Base-by-base conservation (phyloP, 2,888 invertebrate species). In the Myopa tessellatipennis region DNA sequence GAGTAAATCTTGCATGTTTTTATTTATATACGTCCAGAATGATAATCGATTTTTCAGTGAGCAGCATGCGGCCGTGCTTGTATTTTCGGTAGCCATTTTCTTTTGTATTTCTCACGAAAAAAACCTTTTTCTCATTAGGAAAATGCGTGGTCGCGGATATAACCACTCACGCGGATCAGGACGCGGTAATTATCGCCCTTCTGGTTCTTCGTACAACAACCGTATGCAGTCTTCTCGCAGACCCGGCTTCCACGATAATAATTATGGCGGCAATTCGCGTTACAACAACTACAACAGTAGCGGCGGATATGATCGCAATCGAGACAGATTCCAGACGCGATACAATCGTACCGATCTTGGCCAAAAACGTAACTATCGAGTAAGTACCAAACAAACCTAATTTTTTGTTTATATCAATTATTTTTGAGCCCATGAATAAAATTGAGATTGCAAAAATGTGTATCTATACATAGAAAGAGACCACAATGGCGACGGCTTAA, bases 351-450 rank as follows among this genome's bases (percentile, higher is more conserved):
- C 83, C 79, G 85, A 86, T 68, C 81, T 85, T 18, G 77, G 81
- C n/a, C 86, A 87, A 68, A 89, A 89, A 80, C 85, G 89, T 40
- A 85, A 84, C 72, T 88, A 89, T 77, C 82, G 85, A 80, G 89
- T 89, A 81, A 87, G 86, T 84, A 73, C 45, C 10, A 45, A 45
- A 45, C 6, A 45, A 10, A 4, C 3, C n/a, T 4, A 55, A 55
- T 14, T 55, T 55, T 55, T 14, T n/a, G 10, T n/a, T 55, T 55
- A 10, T 55, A 55, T 14, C 16, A 16, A 8, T 1, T 55, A 55
- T 55, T 55, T 55, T 4, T 55, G 55, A 55, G 1, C 16, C 5
- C 5, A n/a, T 55, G 10, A 10, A 55, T n/a, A 55, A 45, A 45
- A 45, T 1, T 6, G 10, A 6, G 7, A 45, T 45, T 45, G 45